Evolutionary conservation across 2,888 invertebrate genomes (phyloP).

Genomic region (Leucoptera coffeella): DNA sequence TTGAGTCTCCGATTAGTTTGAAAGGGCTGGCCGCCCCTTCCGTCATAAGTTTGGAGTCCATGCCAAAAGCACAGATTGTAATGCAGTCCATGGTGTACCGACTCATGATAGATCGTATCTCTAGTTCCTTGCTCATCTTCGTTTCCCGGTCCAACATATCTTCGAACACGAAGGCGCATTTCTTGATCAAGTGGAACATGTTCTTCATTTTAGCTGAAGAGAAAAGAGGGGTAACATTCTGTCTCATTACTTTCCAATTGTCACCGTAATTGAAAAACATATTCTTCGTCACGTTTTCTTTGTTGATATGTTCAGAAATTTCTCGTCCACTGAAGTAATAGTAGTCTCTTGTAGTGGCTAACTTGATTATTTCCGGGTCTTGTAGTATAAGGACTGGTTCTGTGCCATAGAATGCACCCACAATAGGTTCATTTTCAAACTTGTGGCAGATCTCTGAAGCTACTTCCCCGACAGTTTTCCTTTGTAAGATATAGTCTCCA

Average conservation of each 20-base stretch:
- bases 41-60: slow-evolving; percentile 1
- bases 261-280: slow-evolving; percentile 4
- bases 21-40: not conserved
- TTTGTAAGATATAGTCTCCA: no score
- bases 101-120: slow-evolving; percentile 1
- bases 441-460: slow-evolving; percentile 10
- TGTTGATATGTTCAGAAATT: not conserved
- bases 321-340: slow-evolving; percentile 4
- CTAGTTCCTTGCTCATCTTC: not conserved
- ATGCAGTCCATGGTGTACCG: slow-evolving; percentile 4
- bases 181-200: slow-evolving; percentile 4
- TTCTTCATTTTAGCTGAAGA: slow-evolving; percentile 6
- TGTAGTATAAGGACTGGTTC: slow-evolving; percentile 5
- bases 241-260: slow-evolving; percentile 4
- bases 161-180: slow-evolving; percentile 2
- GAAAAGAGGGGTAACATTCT: slow-evolving; percentile 5
- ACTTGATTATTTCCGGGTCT: slow-evolving; percentile 4
- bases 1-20: slow-evolving; percentile 1
- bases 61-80: slow-evolving; percentile 1
- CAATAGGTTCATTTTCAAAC: slow-evolving; percentile 8
- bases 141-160: slow-evolving; percentile 1
- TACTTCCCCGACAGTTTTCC: slow-evolving; percentile 9
- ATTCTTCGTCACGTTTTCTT: slow-evolving; percentile 2
- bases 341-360: slow-evolving; percentile 4
- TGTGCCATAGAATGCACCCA: slow-evolving; percentile 7